Evolutionary conservation across 2,797 vertebrate genomes (phyloP), one percentile per base, ranked within the genome.

Genomic region (Platalea minor): DNA sequence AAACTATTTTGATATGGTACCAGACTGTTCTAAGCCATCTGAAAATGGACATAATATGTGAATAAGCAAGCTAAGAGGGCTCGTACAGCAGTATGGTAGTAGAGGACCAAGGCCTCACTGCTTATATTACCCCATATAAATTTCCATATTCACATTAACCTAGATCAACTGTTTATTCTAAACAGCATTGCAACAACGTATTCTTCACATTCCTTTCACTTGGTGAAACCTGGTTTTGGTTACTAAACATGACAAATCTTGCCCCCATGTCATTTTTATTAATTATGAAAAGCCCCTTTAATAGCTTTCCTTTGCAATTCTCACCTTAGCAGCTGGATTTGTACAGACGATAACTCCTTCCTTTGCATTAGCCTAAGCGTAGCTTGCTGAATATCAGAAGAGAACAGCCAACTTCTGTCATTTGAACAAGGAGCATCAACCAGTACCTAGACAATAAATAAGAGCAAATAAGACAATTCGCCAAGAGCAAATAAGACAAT

Each of bases 361-460:
- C 99, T 99, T 79, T 98, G 98, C 77, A 88, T 97, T 90, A 99
- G 98, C 93, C 99, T 98, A 54, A 96, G 93, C 12, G 96, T 96
- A 95, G 98, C 99, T 96, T 98, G 98, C 88, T 98, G 98, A 94
- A 46, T 94, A 93, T 98, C 98, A 74, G 97, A 95, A 39, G 98
- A 98, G 97, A 99, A 99, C 31, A 99, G 96, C 99, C 99, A 99
- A 82, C 99, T 99, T 97, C 99, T 98, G 97, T 99, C 99, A 97
- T 99, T 99, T 41, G 99, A 99, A 96, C 99, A 99, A 0, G 99
- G 99, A 92, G 98, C 98, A 95, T 99, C 99, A 43, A 99, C 99
- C 85, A 99, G 97, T 59, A 99, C 98, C 99, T 99, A 88, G 4
- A 54, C 5, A 65, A 68, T 7, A 33, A 56, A 60, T 11, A 82